Evolutionary conservation across 2,797 vertebrate genomes (phyloP).

Genomic region (Bradypodion pumilum): DNA sequence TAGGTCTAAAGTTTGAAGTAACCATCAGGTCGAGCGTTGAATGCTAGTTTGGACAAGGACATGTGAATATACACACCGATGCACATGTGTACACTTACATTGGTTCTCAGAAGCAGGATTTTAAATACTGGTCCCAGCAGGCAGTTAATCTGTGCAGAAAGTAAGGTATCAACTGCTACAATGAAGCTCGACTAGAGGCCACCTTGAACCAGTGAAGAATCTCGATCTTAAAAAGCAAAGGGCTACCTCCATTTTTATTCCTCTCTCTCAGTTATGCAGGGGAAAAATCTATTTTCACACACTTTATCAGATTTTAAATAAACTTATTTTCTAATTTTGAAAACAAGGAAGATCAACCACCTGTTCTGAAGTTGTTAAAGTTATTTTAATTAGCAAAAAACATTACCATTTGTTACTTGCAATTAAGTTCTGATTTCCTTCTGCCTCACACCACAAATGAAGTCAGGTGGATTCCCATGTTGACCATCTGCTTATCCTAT

Average conservation of each 20-base stretch:
- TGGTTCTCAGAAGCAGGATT: background rate
- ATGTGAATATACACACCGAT: no score
- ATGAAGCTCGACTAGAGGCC: background rate
- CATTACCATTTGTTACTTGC: background rate
- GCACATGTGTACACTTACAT: background rate
- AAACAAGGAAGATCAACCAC: slow-evolving; percentile 20
- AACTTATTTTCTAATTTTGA: slow-evolving; percentile 1
- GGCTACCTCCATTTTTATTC: background rate
- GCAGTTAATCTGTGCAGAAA: background rate
- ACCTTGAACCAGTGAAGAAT: background rate
- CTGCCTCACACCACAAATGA: slow-evolving; percentile 18
- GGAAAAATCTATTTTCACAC: background rate
- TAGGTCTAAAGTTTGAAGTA: no score
- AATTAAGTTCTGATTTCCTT: slow-evolving; percentile 26
- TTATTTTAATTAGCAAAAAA: slow-evolving; percentile 28
- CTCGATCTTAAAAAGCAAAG: background rate
- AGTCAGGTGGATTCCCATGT: background rate
- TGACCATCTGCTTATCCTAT: slow-evolving; percentile 12
- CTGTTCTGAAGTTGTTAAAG: slow-evolving; percentile 26
- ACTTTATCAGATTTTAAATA: slow-evolving; percentile 17
- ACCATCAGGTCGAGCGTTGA: no score
- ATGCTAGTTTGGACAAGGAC: background rate
- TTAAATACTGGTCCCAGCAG: background rate
- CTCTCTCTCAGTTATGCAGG: background rate
- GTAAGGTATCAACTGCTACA: background rate